Base-by-base conservation (phyloP, 2,113 vertebrate species). In the Oncorhynchus tshawytscha region DNA sequence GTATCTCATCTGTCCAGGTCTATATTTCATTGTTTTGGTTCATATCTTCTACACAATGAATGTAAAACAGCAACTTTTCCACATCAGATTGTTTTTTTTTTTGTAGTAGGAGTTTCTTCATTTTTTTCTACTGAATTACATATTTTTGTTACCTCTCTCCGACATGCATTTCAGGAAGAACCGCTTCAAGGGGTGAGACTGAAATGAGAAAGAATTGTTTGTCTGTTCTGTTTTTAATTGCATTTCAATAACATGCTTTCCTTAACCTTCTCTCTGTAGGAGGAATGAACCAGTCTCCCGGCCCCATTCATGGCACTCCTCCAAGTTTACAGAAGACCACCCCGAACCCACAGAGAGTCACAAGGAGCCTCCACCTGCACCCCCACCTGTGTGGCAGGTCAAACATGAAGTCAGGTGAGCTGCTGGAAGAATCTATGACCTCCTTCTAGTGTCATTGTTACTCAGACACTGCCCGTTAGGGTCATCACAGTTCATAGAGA, bases 291-390 rank as follows among this genome's bases (percentile, higher is more conserved):
- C 90, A 1, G 82, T 80, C 78, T 94, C 92, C 70, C 94, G 94
- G 80, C 96, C 96, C 13, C 95, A 96, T 83, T 96, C 97, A 65
- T 98, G 97, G 97, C 94, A 97, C 0, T 92, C 95, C 0, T 93
- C 95, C 88, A 98, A 97, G 91, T 93, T 96, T 86, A 94, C 92
- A 0, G 95, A 97, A 70, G 92, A 91, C 85, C 93, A 93, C 13
- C 74, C 88, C 0, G 93, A 95, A 77, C 16, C 82, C 0, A 39
- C 87, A 5, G 85, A 87, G 49, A 87, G 89, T 74, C 90, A 85
- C 27, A 78, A 3, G 0, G 51, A 54, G 51, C 51, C 89, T 8
- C 54, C 89, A 3, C 74, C 87, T 0, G 22, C 83, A 29, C 16
- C 66, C 11, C 49, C 74, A 20, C 64, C 84, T 1, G 77, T 91